Evolutionary conservation across 1,140 invertebrate genomes (phyloP).

Genomic region (Danaus melanippus): DNA sequence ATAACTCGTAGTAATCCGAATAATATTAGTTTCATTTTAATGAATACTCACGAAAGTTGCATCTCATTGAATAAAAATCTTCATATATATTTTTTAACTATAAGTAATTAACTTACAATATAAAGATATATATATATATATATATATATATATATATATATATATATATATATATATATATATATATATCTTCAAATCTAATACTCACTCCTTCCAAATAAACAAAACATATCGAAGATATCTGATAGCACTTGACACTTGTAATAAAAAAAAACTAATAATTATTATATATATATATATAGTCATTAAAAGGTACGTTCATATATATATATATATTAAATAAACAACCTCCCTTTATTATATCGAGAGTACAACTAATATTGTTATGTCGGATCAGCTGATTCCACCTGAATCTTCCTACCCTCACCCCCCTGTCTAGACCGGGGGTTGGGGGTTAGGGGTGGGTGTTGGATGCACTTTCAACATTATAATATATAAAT

Average conservation of each 20-base stretch:
- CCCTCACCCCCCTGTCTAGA: slow-evolving; percentile 37
- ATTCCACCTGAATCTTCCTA: slow-evolving; percentile 29
- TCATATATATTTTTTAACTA: too few relatives aligned
- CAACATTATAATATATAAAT: too few relatives aligned
- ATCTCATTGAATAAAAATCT: too few relatives aligned
- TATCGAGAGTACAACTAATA: slow-evolving; percentile 16
- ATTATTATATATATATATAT: not conserved
- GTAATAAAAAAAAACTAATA: not conserved
- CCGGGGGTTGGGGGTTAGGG: slow-evolving; percentile 18
- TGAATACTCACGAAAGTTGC: too few relatives aligned
- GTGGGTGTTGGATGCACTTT: not conserved
- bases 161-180: too few relatives aligned
- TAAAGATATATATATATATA: too few relatives aligned
- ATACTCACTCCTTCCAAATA: slow-evolving; percentile 48
- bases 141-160: too few relatives aligned
- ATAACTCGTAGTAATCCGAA: too few relatives aligned
- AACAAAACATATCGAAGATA: slow-evolving; percentile 37
- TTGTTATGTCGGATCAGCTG: slow-evolving; percentile 27
- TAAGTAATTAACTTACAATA: too few relatives aligned
- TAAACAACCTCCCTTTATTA: not conserved
- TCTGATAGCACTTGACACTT: slow-evolving; percentile 6
- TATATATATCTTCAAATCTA: slow-evolving; percentile 1
- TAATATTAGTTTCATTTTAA: too few relatives aligned
- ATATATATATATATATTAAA: too few relatives aligned
- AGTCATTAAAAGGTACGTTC: not conserved